Evolutionary conservation across 2,888 invertebrate species (phyloP).

Genomic region (Napeogenes sylphis): DNA sequence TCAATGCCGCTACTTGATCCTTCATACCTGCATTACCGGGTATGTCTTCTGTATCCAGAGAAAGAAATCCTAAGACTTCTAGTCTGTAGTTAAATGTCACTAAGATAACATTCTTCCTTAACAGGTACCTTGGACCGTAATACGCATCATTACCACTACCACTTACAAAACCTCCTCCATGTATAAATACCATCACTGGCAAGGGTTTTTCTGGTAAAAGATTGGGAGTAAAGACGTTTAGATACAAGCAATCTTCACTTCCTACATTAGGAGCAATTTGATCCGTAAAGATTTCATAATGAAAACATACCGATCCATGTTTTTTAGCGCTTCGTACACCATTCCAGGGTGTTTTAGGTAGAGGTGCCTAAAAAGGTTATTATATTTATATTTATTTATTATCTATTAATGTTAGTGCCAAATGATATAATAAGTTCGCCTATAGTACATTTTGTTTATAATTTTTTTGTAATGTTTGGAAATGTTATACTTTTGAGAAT

Average conservation of each 20-base stretch:
- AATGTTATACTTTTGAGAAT: too few relatives aligned
- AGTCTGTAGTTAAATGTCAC: constrained; percentile 66
- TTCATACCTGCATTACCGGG: constrained; percentile 55
- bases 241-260: too few relatives aligned
- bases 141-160: constrained; percentile 55
- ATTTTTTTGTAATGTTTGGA: too few relatives aligned
- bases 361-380: constrained; percentile 50
- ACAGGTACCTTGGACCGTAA: constrained; percentile 59
- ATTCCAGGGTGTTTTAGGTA: constrained; percentile 50
- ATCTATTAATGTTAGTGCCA: too few relatives aligned
- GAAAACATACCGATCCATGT: constrained; percentile 42
- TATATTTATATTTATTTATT: background rate
- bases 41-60: constrained; percentile 53
- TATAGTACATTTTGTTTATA: too few relatives aligned
- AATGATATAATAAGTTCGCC: too few relatives aligned
- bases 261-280: constrained; percentile 8
- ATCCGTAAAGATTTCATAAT: constrained; percentile 17
- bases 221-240: too few relatives aligned
- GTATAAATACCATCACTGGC: constrained; percentile 52
- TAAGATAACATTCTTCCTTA: constrained; percentile 52
- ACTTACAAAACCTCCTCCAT: constrained; percentile 52
- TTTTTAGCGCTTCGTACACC: constrained; percentile 54
- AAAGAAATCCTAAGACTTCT: constrained; percentile 58
- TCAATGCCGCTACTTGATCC: constrained; percentile 53
- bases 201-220: constrained; percentile 16